phyloP scores from a whole-genome alignment of 1,140 invertebrate genomes.

The Acromyrmex heyeri region DNA sequence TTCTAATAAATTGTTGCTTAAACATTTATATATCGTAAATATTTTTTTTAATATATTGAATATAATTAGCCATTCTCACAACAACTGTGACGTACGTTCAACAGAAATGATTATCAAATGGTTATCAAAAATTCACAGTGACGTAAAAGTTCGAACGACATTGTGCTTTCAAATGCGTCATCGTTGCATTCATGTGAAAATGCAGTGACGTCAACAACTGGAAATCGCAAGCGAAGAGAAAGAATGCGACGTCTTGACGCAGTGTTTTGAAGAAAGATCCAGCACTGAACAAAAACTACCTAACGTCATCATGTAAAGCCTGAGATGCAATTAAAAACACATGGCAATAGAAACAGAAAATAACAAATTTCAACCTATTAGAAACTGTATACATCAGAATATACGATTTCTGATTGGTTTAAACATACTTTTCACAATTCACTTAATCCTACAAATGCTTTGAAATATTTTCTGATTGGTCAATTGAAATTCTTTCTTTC shows the following conservation, averaged over 20 bases:
- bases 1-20: not conserved
- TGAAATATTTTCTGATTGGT: too few relatives aligned
- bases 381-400: too few relatives aligned
- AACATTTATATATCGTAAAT: not conserved
- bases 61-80: not conserved
- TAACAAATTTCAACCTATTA: too few relatives aligned
- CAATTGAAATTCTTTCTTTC: too few relatives aligned
- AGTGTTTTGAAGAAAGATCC: conserved; percentile 5
- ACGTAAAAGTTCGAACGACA: conserved; percentile 12
- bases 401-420: too few relatives aligned
- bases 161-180: not conserved
- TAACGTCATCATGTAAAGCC: conserved; percentile 61
- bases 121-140: not conserved
- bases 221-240: not conserved
- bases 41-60: not conserved
- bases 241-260: not conserved
- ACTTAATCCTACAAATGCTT: too few relatives aligned
- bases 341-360: too few relatives aligned
- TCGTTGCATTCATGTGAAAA: not conserved
- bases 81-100: conserved; percentile 1
- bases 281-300: conserved; percentile 22
- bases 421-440: too few relatives aligned
- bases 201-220: conserved; percentile 1
- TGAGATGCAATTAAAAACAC: too few relatives aligned
- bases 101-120: not conserved